phyloP scores from a whole-genome alignment of 2,797 vertebrate species.

The Oreochromis grahami region DNA sequence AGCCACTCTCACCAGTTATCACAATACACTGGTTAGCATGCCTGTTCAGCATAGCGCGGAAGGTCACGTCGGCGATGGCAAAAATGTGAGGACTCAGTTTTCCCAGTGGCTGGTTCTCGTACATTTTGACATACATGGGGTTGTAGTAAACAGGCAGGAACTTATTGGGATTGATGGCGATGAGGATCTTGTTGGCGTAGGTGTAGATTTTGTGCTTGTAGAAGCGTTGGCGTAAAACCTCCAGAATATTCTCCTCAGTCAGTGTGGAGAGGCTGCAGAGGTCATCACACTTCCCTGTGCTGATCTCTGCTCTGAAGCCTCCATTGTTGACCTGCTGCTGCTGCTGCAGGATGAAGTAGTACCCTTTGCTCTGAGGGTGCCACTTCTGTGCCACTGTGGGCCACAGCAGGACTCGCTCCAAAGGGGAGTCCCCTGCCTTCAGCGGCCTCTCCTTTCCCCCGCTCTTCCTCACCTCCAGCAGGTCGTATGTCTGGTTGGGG shows the following conservation, averaged over 20 bases:
- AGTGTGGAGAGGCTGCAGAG: conserved; percentile 85
- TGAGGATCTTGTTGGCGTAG: conserved; percentile 86
- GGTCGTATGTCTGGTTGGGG: conserved; percentile 69
- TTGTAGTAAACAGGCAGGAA: conserved; percentile 96
- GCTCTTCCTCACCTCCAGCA: conserved; percentile 85
- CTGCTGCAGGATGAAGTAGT: conserved; percentile 85
- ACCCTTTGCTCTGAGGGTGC: conserved; percentile 80
- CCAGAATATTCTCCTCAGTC: conserved; percentile 79
- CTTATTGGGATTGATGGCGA: conserved; percentile 93
- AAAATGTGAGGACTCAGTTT: conserved; percentile 94
- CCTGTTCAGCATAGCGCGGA: conserved; percentile 85
- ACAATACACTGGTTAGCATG: conserved; percentile 89
- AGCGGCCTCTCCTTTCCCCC: conserved; percentile 81
- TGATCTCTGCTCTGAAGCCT: conserved; percentile 38
- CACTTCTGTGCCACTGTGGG: conserved; percentile 80
- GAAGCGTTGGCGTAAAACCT: conserved; percentile 84
- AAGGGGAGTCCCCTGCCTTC: conserved; percentile 74
- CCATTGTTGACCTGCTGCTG: conserved; percentile 49
- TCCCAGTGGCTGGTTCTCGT: conserved; percentile 90
- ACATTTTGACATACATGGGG: conserved; percentile 93
- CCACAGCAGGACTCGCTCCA: conserved; percentile 86
- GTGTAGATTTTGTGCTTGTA: conserved; percentile 89
- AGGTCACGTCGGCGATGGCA: conserved; percentile 88
- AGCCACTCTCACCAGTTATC: conserved; percentile 92
- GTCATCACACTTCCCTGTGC: conserved; percentile 79